phyloP scores from a whole-genome alignment of 2,113 vertebrate species.

The Microtus richardsoni region DNA sequence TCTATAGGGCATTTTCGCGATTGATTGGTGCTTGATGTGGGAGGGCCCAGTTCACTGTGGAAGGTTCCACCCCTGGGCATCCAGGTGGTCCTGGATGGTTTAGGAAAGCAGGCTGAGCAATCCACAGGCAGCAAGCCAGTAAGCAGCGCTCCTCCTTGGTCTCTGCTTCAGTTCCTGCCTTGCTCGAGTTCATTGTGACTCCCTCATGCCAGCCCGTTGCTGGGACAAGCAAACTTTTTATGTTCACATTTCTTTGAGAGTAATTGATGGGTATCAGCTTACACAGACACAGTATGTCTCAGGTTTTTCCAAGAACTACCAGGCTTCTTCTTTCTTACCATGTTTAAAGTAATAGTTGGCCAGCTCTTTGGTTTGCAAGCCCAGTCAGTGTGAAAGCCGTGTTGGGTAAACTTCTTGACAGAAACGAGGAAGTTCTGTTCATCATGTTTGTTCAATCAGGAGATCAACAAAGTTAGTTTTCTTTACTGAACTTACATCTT shows the following conservation, averaged over 20 bases:
- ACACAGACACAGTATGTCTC: neutral
- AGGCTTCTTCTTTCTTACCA: neutral
- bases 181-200: too few relatives aligned
- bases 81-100: neutral
- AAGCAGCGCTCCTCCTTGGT: too few relatives aligned
- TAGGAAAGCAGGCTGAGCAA: neutral
- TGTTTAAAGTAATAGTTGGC: constrained; percentile 35
- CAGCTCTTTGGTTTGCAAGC: constrained; percentile 22
- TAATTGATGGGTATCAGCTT: constrained; percentile 30
- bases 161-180: neutral
- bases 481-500: neutral
- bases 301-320: constrained; percentile 49
- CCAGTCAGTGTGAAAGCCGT: neutral
- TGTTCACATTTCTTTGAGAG: constrained; percentile 49
- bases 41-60: neutral
- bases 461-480: constrained; percentile 37
- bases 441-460: neutral
- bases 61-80: neutral
- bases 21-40: neutral
- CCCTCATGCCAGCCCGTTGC: neutral
- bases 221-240: neutral
- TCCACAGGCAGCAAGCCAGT: neutral
- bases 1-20: neutral
- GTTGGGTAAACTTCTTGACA: neutral
- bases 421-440: neutral